phyloP scores from a whole-genome alignment of 1,140 invertebrate species.

The Trachymyrmex cornetzi region DNA sequence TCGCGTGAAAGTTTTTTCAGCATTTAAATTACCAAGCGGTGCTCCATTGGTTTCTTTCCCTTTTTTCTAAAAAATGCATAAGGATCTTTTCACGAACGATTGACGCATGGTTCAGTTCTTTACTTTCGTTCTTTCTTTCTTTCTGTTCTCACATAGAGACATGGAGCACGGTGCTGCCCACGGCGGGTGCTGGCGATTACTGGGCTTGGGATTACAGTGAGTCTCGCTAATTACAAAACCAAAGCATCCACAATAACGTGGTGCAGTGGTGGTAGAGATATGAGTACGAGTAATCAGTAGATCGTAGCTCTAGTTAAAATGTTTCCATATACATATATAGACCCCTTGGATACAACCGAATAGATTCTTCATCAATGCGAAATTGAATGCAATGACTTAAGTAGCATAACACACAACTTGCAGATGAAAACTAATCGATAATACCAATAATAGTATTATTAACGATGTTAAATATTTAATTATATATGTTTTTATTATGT shows the following conservation, averaged over 20 bases:
- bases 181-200: slow-evolving; percentile 85
- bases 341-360: background rate
- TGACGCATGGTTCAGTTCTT: slow-evolving; percentile 76
- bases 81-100: background rate
- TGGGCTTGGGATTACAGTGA: slow-evolving; percentile 86
- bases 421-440: background rate
- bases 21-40: slow-evolving; percentile 26
- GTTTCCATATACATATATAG: slow-evolving; percentile 10
- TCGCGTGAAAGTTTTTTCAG: slow-evolving; percentile 9
- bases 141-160: slow-evolving; percentile 83
- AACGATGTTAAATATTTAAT: background rate
- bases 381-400: background rate
- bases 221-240: slow-evolving; percentile 79
- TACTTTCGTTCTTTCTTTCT: slow-evolving; percentile 80
- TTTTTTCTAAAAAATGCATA: slow-evolving; percentile 18
- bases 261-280: slow-evolving; percentile 58
- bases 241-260: slow-evolving; percentile 63
- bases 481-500: background rate
- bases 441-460: background rate
- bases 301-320: slow-evolving; percentile 60
- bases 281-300: slow-evolving; percentile 68
- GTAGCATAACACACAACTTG: background rate
- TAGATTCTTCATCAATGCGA: slow-evolving; percentile 30
- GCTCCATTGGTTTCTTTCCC: background rate
- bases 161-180: slow-evolving; percentile 86